Evolutionary conservation across 2,113 vertebrate genomes (phyloP).

Genomic region (Colius striatus): DNA sequence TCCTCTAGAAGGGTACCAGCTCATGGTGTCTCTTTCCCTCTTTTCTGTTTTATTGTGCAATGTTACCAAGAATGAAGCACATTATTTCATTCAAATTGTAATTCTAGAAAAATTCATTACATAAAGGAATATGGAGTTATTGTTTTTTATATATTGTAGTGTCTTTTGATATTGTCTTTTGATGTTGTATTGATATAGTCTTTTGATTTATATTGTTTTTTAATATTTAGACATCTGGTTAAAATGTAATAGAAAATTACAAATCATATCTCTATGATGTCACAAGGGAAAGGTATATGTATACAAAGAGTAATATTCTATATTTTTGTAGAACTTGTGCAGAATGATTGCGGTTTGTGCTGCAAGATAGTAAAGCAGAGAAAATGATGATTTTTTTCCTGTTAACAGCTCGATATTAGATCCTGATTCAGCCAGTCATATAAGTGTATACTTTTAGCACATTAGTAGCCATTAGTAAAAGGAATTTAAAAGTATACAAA

Average conservation of each 20-base stretch:
- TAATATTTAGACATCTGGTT: neutral
- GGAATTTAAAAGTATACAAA: neutral
- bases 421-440: neutral
- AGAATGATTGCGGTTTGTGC: neutral
- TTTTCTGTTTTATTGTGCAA: neutral
- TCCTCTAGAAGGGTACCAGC: neutral
- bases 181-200: too few relatives aligned
- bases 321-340: neutral
- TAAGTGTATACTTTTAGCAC: neutral
- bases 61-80: neutral
- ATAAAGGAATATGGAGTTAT: neutral
- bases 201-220: neutral
- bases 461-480: neutral
- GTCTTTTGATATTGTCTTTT: too few relatives aligned
- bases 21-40: neutral
- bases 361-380: neutral
- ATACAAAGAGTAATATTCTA: neutral
- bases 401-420: neutral
- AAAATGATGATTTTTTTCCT: neutral
- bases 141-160: neutral
- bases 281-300: neutral
- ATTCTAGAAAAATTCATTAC: constrained; percentile 14
- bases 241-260: constrained; percentile 23
- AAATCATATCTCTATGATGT: neutral
- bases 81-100: neutral